phyloP scores from a whole-genome alignment of 2,797 vertebrate genomes.

The Xiphorhynchus erythropygius region DNA sequence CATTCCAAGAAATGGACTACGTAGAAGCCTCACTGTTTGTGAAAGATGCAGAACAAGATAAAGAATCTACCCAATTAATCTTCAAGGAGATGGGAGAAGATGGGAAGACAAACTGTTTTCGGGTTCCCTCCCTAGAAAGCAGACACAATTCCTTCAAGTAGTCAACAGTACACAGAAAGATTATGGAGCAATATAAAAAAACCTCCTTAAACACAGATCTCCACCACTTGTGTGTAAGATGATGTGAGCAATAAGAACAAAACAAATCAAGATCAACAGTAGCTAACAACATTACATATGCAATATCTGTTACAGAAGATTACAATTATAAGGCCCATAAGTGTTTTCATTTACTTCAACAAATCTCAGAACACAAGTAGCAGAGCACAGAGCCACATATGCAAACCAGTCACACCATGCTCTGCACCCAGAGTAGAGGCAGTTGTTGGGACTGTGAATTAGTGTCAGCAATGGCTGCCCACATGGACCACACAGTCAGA shows the following conservation, averaged over 20 bases:
- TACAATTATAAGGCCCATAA: not conserved
- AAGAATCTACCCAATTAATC: not conserved
- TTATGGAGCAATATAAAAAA: not conserved
- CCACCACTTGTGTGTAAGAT: not conserved
- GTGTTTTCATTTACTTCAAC: not conserved
- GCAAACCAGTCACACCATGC: not conserved
- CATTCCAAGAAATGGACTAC: not conserved
- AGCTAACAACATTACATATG: not conserved
- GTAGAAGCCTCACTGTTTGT: not conserved
- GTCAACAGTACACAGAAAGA: not conserved
- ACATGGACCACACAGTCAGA: not conserved
- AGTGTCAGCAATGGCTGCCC: not conserved
- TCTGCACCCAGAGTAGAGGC: not conserved
- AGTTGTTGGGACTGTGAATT: not conserved
- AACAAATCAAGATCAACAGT: not conserved
- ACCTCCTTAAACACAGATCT: not conserved
- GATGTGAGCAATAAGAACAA: not conserved
- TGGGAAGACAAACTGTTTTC: not conserved
- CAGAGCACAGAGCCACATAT: not conserved
- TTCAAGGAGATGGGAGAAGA: not conserved
- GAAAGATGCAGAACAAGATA: not conserved
- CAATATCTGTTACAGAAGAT: not conserved
- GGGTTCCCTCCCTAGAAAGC: not conserved
- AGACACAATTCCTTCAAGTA: not conserved
- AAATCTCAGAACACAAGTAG: not conserved